Evolutionary conservation across 2,888 invertebrate species (phyloP).

Genomic region (Cynaeus angustus): DNA sequence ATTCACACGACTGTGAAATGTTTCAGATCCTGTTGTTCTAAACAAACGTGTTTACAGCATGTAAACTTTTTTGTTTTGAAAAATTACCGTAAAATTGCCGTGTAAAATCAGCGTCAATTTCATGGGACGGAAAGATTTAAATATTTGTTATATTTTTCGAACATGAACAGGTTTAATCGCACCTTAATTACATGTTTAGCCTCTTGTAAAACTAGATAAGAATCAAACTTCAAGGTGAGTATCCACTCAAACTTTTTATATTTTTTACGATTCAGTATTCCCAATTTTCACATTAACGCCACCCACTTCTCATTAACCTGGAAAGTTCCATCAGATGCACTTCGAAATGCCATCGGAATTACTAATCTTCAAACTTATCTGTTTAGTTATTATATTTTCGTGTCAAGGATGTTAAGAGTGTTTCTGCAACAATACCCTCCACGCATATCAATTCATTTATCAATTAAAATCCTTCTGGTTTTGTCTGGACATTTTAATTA

Average conservation of each 20-base stretch:
- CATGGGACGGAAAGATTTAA: conserved; percentile 7
- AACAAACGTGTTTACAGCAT: too few species aligned
- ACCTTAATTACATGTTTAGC: conserved; percentile 46
- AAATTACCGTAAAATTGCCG: not conserved
- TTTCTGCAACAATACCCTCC: conserved; percentile 36
- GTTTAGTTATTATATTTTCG: conserved; percentile 18
- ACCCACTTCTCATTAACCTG: conserved; percentile 20
- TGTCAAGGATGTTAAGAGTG: conserved; percentile 37
- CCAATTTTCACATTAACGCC: not conserved
- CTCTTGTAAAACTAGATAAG: conserved; percentile 49
- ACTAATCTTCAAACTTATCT: conserved; percentile 31
- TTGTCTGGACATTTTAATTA: conserved; percentile 2
- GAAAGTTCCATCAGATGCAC: conserved; percentile 35
- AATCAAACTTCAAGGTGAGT: conserved; percentile 49
- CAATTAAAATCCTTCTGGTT: not conserved
- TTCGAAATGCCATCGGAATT: conserved; percentile 32
- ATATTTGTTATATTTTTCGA: conserved; percentile 33
- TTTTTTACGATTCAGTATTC: conserved; percentile 14
- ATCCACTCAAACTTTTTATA: conserved; percentile 14
- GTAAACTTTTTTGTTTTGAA: not conserved
- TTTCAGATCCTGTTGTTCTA: too few species aligned
- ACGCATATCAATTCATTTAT: conserved; percentile 29
- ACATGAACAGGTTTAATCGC: conserved; percentile 47
- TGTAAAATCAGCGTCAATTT: not conserved
- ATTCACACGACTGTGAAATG: too few species aligned